Conservation (phyloP, 1,140 invertebrate species). For the Spodoptera litura region DNA sequence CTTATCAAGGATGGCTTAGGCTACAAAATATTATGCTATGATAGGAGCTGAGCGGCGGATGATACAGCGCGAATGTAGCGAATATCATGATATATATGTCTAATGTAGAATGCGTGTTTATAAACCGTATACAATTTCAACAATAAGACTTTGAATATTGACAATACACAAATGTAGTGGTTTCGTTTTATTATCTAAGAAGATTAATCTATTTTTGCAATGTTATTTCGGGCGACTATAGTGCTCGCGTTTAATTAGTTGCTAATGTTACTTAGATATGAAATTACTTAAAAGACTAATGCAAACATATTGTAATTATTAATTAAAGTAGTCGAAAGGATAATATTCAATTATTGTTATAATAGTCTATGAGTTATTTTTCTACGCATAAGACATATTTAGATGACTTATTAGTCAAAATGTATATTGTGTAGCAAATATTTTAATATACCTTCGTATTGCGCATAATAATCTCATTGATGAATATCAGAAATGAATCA, state of each 20-base stretch:
- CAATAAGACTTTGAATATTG: slow-evolving; percentile 22
- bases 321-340: slow-evolving; percentile 12
- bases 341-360: slow-evolving; percentile 21
- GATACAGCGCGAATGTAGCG: too few species aligned
- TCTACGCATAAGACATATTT: slow-evolving; percentile 8
- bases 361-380: slow-evolving; percentile 27
- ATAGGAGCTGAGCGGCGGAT: too few species aligned
- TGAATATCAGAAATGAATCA: background rate
- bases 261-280: slow-evolving; percentile 26
- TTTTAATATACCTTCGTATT: slow-evolving; percentile 21
- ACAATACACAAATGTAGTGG: slow-evolving; percentile 29
- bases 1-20: too few species aligned
- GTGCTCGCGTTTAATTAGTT: slow-evolving; percentile 19
- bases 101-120: background rate
- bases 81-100: too few species aligned
- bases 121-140: slow-evolving; percentile 1
- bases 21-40: too few species aligned
- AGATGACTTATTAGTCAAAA: slow-evolving; percentile 34
- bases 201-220: slow-evolving; percentile 29
- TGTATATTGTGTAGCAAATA: slow-evolving; percentile 14
- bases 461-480: slow-evolving; percentile 21
- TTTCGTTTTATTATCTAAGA: slow-evolving; percentile 18
- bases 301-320: slow-evolving; percentile 33
- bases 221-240: slow-evolving; percentile 25
- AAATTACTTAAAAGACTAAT: slow-evolving; percentile 42